Base-by-base conservation (phyloP, 2,888 invertebrate species). In the Strigamia crassipes region DNA sequence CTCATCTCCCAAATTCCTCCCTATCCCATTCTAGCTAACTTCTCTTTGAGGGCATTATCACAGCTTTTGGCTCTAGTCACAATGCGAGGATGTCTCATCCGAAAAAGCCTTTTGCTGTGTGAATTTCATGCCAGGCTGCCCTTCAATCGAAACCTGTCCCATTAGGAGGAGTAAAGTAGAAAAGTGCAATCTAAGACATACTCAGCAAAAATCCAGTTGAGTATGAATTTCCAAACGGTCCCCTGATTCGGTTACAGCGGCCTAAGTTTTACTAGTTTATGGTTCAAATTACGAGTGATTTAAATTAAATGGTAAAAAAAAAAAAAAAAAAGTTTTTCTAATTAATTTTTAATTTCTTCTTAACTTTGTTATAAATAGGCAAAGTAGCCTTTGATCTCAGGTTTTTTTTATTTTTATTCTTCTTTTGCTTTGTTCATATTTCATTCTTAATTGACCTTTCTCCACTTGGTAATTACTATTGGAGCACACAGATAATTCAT, bases 41-140 rank as follows among this genome's bases (percentile, higher is more conserved):
- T 73, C 73, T 73, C 73, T 73, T 73, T 73, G 73, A 73, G 73
- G 73, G 73, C 73, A 73, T 73, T 73, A 73, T 73, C 73, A 73
- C 73, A 73, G 73, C 73, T 73, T 73, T 73, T 73, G 73, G 73
- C 73, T 73, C 73, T 27, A 73, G 73, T 73, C 73, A 73, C 73
- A 73, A 73, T 73, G 73, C 73, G 73, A 73, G 31, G 73, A 73
- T 73, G 73, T 73, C 73, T 73, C 73, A 73, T 73, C 73, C 73
- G 73, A 73, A 73, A 73, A 73, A 73, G 73, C 73, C 73, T 73
- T 73, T 73, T 73, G 73, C 73, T 73, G 73, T 73, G 73, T 73
- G 73, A 73, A 73, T 73, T 73, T 73, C 73, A 73, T 73, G 73
- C 73, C 73, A 73, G 27, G 73, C 73, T 73, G 73, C 73, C 73